These are phyloP conservation scores for Syngnathus scovelli DNA, from an alignment of 2,113 vertebrate genomes.

Conservation along the genomic window DNA sequence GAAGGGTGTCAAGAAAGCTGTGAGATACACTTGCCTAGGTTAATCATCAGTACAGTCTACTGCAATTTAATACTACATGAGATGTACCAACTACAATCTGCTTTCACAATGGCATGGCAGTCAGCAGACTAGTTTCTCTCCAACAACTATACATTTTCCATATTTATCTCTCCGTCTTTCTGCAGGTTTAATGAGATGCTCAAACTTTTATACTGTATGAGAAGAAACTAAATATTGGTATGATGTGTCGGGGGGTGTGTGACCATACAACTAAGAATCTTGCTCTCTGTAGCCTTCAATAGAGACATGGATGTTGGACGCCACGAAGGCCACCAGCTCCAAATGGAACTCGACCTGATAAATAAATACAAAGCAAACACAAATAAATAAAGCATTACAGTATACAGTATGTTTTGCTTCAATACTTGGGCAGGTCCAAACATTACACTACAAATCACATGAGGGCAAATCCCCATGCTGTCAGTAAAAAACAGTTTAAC, in stretches of 20 bases:
- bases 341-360: slow-evolving; percentile 69
- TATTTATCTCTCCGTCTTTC: neutral
- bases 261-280: slow-evolving; percentile 82
- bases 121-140: neutral
- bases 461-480: neutral
- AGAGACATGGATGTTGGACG: slow-evolving; percentile 88
- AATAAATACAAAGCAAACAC: neutral
- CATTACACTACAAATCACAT: neutral
- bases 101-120: neutral
- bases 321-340: slow-evolving; percentile 86
- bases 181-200: neutral
- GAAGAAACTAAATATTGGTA: neutral
- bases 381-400: neutral
- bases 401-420: neutral
- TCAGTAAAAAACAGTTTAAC: neutral
- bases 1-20: neutral
- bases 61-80: neutral
- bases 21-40: neutral
- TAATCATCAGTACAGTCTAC: neutral
- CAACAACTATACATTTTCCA: neutral
- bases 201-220: neutral
- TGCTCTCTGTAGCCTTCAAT: slow-evolving; percentile 82
- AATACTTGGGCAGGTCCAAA: neutral
- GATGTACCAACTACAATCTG: neutral
- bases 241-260: neutral